Evolutionary conservation across 2,797 vertebrate species (phyloP).

Genomic region (Gallinago stenura): DNA sequence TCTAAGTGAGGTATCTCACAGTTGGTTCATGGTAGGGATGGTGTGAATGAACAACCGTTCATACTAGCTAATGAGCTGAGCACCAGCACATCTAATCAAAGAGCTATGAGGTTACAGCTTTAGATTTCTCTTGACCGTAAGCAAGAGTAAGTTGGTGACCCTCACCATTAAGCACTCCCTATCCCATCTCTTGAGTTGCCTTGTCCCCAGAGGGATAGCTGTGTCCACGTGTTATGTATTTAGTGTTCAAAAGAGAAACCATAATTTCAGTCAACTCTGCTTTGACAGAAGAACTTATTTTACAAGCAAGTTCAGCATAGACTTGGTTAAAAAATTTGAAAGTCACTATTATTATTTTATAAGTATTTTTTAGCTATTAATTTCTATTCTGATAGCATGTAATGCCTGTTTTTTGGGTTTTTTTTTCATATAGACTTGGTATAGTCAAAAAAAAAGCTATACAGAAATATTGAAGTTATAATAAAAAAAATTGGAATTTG

Average conservation of each 20-base stretch:
- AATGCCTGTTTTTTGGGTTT: accelerated
- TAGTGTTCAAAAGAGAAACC: neutral
- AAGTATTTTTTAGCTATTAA: neutral
- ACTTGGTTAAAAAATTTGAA: neutral
- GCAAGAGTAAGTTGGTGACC: neutral
- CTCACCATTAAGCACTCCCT: neutral
- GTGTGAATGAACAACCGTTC: neutral
- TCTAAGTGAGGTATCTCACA: neutral
- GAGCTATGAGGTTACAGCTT: neutral
- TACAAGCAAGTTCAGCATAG: neutral
- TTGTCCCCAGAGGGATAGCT: neutral
- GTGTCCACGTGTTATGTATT: neutral
- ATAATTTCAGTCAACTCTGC: neutral
- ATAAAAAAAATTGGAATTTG: neutral
- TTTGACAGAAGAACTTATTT: neutral
- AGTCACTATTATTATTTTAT: neutral
- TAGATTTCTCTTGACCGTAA: neutral
- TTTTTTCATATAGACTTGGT: neutral
- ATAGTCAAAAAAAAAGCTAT: neutral
- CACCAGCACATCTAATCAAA: neutral
- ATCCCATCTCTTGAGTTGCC: neutral
- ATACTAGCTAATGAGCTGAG: neutral
- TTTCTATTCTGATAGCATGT: neutral
- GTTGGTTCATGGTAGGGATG: neutral
- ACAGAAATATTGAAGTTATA: neutral